These are phyloP conservation scores for Sigmodon hispidus DNA, from an alignment of 2,113 vertebrate genomes.

Conservation along the genomic window DNA sequence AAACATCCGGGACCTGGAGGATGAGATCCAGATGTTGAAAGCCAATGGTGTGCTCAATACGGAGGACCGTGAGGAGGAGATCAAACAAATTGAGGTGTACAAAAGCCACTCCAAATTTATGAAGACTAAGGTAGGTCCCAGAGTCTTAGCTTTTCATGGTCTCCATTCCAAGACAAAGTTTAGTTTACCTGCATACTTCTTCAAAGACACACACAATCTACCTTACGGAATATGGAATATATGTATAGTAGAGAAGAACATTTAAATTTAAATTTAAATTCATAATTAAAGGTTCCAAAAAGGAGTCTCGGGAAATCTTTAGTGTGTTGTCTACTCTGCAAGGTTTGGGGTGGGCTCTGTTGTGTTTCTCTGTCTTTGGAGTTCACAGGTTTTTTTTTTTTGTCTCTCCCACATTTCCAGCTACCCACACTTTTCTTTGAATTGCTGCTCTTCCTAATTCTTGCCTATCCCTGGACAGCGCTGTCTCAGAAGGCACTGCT, in stretches of 20 bases:
- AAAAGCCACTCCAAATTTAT: conserved; percentile 99
- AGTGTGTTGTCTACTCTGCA: neutral
- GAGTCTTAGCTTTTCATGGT: conserved; percentile 70
- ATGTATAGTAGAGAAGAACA: conserved; percentile 13
- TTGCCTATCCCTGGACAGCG: neutral
- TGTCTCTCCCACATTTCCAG: neutral
- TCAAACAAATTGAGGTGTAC: conserved; percentile 99
- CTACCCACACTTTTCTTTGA: neutral
- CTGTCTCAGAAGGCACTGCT: neutral
- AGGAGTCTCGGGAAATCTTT: neutral
- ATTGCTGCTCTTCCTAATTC: neutral
- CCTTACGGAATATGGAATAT: conserved; percentile 50
- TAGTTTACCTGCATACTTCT: conserved; percentile 18
- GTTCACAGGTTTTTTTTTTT: neutral
- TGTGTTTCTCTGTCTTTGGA: neutral
- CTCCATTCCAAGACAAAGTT: conserved; percentile 64
- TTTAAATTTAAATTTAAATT: conserved; percentile 47
- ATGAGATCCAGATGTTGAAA: conserved; percentile 99
- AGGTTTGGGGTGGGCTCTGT: neutral
- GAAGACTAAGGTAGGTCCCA: conserved; percentile 95
- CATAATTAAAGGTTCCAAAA: neutral
- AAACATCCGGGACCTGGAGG: conserved; percentile 98
- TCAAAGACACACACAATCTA: conserved; percentile 34
- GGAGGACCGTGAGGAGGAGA: conserved; percentile 98
- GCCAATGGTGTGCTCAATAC: conserved; percentile 96